These are phyloP conservation scores for Eupithecia tripunctaria DNA, from an alignment of 2,888 invertebrate species.

Conservation along the genomic window DNA sequence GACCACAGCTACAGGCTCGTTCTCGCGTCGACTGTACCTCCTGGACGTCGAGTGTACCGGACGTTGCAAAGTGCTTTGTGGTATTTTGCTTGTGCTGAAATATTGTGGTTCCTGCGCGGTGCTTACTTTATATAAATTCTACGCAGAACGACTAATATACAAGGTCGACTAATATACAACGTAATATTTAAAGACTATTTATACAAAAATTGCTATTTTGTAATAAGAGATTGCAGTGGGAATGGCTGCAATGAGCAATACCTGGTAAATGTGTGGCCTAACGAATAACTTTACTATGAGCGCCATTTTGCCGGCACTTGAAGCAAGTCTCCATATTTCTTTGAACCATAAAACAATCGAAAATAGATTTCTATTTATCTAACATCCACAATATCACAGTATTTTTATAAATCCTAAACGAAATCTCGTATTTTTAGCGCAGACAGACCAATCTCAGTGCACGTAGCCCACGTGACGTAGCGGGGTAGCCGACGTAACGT, in stretches of 20 bases:
- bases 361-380: neutral
- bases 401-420: neutral
- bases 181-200: too few species aligned
- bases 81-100: neutral
- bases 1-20: neutral
- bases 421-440: neutral
- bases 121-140: neutral
- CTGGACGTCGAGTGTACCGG: neutral
- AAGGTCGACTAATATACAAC: too few species aligned
- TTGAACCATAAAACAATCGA: neutral
- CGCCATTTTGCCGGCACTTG: neutral
- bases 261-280: neutral
- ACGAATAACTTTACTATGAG: neutral
- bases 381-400: neutral
- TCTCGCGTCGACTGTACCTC: neutral
- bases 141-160: too few species aligned
- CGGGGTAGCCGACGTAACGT: neutral
- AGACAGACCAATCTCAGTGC: neutral
- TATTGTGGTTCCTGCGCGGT: neutral
- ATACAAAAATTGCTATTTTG: neutral
- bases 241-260: neutral
- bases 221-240: neutral
- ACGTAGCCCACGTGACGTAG: neutral
- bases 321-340: neutral
- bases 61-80: neutral